These are phyloP conservation scores for Nyctibius bracteatus DNA, from an alignment of 2,113 vertebrate species.

Conservation along the genomic window DNA sequence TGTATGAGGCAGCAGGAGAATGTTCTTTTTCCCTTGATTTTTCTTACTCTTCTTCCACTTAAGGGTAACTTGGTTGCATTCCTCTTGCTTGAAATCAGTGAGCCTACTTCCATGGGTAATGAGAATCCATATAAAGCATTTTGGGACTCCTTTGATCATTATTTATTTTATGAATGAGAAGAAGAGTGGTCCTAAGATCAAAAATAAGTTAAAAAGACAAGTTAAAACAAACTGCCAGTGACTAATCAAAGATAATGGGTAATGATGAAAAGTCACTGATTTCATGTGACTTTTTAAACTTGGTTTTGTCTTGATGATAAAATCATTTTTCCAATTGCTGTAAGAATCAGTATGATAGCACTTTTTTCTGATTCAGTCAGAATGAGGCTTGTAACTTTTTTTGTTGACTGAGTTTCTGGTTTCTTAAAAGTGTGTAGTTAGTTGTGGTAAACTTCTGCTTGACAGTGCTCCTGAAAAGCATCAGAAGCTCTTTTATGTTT, in stretches of 20 bases:
- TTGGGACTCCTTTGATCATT: background rate
- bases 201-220: background rate
- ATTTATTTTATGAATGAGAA: background rate
- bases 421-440: background rate
- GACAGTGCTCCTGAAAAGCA: background rate
- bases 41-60: background rate
- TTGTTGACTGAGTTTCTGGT: background rate
- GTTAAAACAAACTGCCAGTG: background rate
- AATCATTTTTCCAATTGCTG: background rate
- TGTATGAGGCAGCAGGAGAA: background rate
- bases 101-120: background rate
- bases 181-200: background rate
- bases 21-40: background rate
- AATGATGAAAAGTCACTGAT: background rate
- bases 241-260: background rate
- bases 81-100: background rate
- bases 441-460: background rate
- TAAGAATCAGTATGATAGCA: background rate
- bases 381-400: background rate
- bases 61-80: background rate
- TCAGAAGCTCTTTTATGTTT: background rate
- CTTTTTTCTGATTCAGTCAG: background rate
- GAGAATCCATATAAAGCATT: background rate
- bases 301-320: background rate
- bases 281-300: background rate